Evolutionary conservation across 2,113 vertebrate species (phyloP), one percentile per base, ranked within the genome.

Genomic region (Lycocorax pyrrhopterus): DNA sequence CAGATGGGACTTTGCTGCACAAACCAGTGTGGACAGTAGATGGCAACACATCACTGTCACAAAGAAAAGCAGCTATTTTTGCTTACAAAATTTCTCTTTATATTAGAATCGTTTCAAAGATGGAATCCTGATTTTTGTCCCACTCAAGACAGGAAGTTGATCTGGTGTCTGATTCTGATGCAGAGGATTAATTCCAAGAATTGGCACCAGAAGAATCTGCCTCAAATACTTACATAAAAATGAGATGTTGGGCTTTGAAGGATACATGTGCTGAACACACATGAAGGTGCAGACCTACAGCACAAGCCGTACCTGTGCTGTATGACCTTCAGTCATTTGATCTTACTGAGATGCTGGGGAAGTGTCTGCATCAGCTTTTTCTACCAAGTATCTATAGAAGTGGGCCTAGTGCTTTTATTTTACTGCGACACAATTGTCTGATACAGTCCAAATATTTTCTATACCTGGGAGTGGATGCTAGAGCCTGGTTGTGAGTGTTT

Each of bases 31-130:
- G 76, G 80, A 52, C 96, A 79, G 88, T 82, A 97, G 96, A 82
- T 96, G 96, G 96, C 96, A 94, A 59, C 90, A 64, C 39, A 60
- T 19, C n/a, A 35, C 93, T 64, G 56, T 64, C 52, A 39, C 55
- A 88, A 77, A 74, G 35, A 68, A 13, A 66, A 80, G 7, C 19
- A 47, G 13, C 32, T 59, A 0, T 6, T 47, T 52, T 83, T 55
- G 35, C 19, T 7, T 7, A 21, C 22, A 83, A 32, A n/a, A 32
- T 12, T 32, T 33, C 51, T 66, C 46, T 41, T 90, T 62, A 4
- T 22, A 30, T 67, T 56, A 69, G n/a, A 68, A 35, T 49, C 0
- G 3, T 69, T 94, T 93, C 59, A 41, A 84, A 87, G 46, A 35
- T 47, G 11, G 14, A 86, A 64, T 71, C 22, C 23, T 56, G 46